Evolutionary conservation across 2,888 invertebrate species (phyloP), one percentile per base, ranked within the genome.

Genomic region (Drosophila rellima): DNA sequence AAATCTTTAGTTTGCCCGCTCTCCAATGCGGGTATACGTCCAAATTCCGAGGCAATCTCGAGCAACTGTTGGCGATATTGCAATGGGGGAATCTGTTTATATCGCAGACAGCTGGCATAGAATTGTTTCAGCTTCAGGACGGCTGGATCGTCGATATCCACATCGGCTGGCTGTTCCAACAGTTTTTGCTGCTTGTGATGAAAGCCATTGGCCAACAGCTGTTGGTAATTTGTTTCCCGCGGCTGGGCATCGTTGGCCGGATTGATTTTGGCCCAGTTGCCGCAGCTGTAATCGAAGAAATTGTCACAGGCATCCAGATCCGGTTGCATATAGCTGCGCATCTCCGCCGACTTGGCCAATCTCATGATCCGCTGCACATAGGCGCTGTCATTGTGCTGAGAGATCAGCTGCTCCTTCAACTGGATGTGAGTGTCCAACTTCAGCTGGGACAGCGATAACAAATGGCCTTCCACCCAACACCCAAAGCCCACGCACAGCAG

Each of bases 281-380:
- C 91, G 60, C 91, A 92, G 37, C 90, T 90, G 67, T 83, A 91
- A 31, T 77, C 83, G 55, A 82, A 92, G 66, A 92, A 92, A 55
- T 92, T 83, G 11, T 88, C 90, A 66, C 91, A 92, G 3, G 88
- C 81, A 47, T 90, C 80, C 26, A 73, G 61, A 8, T 89, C 82
- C 8, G 83, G 62, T 15, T 82, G 82, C 88, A 92, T 91, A 52
- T 87, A 92, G 67, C 82, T 89, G 13, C 82, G 87, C 76, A 92
- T 88, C 67, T 91, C 91, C 7, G 85, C 88, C 13, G 91, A 80
- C 48, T 92, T 90, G 18, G 92, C 88, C 54, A 89, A 62, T 0
- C 92, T 78, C 90, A 90, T 90, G 15, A 91, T 66, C 0, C 84
- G 77, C 47, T 82, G 78, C 40, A 91, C 90, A 57, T 90, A 91